Percentiles rank a stretch among this genome's conserved stretches.
phyloP scores from a whole-genome alignment of 2,888 invertebrate species.

The Augiades crinisus region DNA sequence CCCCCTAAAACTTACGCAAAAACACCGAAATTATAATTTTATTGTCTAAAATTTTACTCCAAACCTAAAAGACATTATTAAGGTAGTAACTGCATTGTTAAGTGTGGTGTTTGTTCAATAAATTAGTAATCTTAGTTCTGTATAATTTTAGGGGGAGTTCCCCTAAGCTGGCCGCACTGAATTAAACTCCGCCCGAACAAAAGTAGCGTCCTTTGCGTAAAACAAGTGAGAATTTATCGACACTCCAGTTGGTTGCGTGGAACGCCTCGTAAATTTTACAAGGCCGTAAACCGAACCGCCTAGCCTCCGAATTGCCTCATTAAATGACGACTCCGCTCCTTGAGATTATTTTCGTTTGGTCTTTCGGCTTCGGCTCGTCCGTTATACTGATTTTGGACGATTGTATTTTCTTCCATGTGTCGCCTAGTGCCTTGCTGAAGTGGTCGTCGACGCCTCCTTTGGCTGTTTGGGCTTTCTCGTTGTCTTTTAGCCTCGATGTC shows the following conservation, averaged over 20 bases:
- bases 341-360: constrained; percentile 59
- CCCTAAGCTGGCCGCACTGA: not conserved
- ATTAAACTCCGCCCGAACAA: constrained; percentile 30
- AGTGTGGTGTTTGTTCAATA: too few relatives aligned
- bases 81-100: too few relatives aligned
- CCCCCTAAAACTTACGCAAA: not conserved
- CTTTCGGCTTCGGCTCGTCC: constrained; percentile 55
- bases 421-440: constrained; percentile 94
- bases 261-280: constrained; percentile 65
- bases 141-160: not conserved
- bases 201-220: constrained; percentile 34
- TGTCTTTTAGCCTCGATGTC: constrained; percentile 80
- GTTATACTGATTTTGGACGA: constrained; percentile 78
- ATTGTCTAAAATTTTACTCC: too few relatives aligned
- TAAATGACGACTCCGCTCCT: constrained; percentile 78
- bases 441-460: constrained; percentile 86
- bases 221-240: constrained; percentile 68
- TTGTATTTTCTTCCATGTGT: constrained; percentile 90
- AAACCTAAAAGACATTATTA: too few relatives aligned
- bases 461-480: constrained; percentile 51
- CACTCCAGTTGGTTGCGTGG: constrained; percentile 60
- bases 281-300: constrained; percentile 60
- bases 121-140: too few relatives aligned
- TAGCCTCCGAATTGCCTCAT: constrained; percentile 35
- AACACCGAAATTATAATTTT: not conserved